Evolutionary conservation across 2,797 vertebrate genomes (phyloP).

Genomic region (Pempheris klunzingeri): DNA sequence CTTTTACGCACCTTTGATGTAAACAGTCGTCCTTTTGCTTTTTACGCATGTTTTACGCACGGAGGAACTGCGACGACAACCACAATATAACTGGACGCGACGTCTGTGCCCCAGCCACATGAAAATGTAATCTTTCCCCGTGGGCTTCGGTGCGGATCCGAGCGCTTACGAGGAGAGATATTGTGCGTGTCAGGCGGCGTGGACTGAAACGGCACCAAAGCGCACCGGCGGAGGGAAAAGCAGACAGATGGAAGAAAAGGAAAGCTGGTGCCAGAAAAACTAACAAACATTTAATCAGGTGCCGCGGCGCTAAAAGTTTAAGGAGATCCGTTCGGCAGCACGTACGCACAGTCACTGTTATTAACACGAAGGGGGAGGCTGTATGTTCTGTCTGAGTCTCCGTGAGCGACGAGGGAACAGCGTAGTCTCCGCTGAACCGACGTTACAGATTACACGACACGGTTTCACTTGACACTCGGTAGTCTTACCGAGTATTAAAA

Average conservation of each 20-base stretch:
- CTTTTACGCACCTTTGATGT: slow-evolving; percentile 16
- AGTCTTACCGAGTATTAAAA: too few relatives aligned
- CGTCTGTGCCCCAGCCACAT: neutral
- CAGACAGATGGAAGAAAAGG: neutral
- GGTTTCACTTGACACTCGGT: slow-evolving; percentile 40
- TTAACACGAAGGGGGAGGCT: neutral
- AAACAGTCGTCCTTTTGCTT: neutral
- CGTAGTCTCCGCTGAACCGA: neutral
- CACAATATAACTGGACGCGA: neutral
- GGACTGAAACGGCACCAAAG: neutral
- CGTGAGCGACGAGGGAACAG: neutral
- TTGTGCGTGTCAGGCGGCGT: neutral
- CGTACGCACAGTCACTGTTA: slow-evolving; percentile 4
- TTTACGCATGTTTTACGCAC: slow-evolving; percentile 57
- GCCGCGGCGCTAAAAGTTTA: neutral
- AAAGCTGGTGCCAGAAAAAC: slow-evolving; percentile 12
- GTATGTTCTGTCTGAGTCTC: slow-evolving; percentile 9
- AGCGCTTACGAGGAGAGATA: neutral
- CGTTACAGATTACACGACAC: slow-evolving; percentile 13
- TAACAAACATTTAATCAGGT: slow-evolving; percentile 8
- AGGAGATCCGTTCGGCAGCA: slow-evolving; percentile 20
- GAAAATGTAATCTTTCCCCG: slow-evolving; percentile 1
- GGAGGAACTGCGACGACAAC: too few relatives aligned
- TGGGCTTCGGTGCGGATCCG: slow-evolving; percentile 3
- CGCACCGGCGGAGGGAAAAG: neutral